Percentiles rank a stretch among this genome's conserved stretches.
phyloP scores from a whole-genome alignment of 2,113 vertebrate genomes.

The Perccottus glenii region DNA sequence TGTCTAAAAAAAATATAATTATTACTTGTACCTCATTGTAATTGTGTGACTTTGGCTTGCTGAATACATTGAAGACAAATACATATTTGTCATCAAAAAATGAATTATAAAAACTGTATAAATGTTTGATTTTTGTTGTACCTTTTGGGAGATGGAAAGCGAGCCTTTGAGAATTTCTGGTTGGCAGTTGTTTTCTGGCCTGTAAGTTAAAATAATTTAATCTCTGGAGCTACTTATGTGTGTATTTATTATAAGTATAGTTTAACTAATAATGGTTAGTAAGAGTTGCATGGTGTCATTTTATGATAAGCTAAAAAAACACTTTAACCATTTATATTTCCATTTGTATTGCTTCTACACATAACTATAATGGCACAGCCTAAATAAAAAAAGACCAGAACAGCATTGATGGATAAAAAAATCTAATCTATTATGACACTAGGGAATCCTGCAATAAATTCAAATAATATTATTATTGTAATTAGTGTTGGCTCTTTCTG shows the following conservation, averaged over 20 bases:
- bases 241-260: background rate
- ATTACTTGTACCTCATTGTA: constrained; percentile 44
- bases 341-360: too few species aligned
- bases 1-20: background rate
- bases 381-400: too few species aligned
- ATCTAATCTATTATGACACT: constrained; percentile 12
- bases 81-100: background rate
- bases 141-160: constrained; percentile 63
- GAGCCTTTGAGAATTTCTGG: constrained; percentile 47
- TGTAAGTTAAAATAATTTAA: constrained; percentile 25
- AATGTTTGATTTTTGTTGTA: constrained; percentile 4
- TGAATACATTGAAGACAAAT: constrained; percentile 17
- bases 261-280: background rate
- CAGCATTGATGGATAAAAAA: background rate
- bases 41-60: constrained; percentile 38
- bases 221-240: background rate
- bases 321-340: too few species aligned
- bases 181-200: constrained; percentile 32
- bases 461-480: background rate
- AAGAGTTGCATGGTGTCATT: background rate
- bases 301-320: background rate
- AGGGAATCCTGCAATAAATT: constrained; percentile 21
- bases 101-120: background rate
- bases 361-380: too few species aligned
- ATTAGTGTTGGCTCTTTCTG: background rate